A percentile compares a stretch with the other conserved stretches of the same genome.
These are phyloP conservation scores for Acanthurus leucopareius DNA, from an alignment of 2,797 vertebrate genomes.

Conservation along the genomic window DNA sequence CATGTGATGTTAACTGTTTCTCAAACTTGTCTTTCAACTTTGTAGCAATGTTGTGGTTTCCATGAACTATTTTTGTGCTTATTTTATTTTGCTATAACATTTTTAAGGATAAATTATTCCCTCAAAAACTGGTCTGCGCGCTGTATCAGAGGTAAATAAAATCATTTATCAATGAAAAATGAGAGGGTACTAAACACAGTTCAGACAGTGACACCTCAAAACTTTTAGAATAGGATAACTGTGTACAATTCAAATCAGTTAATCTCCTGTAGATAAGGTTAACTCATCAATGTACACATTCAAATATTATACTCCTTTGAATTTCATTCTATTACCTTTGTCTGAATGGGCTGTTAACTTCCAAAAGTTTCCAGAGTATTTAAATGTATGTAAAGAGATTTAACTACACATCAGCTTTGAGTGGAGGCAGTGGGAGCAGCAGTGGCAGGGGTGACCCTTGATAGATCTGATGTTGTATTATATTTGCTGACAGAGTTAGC, in stretches of 20 bases:
- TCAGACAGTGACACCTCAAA: not conserved
- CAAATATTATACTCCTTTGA: not conserved
- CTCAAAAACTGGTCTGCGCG: not conserved
- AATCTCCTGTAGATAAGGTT: slow-evolving; percentile 13
- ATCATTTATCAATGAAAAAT: not conserved
- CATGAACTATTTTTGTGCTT: not conserved
- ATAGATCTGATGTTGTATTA: slow-evolving; percentile 40
- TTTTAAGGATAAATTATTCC: not conserved
- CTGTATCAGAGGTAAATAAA: not conserved
- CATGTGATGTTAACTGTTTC: not conserved
- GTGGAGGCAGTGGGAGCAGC: slow-evolving; percentile 2
- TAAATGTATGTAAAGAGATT: slow-evolving; percentile 4
- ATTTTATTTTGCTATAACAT: not conserved
- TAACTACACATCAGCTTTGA: slow-evolving; percentile 15
- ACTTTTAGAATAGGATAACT: not conserved
- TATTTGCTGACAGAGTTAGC: slow-evolving; percentile 46
- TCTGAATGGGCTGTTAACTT: not conserved
- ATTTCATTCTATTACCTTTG: not conserved
- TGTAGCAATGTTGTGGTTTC: not conserved
- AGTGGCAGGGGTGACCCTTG: slow-evolving; percentile 30
- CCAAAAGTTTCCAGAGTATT: slow-evolving; percentile 8
- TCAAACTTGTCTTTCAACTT: not conserved
- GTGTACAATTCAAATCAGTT: not conserved
- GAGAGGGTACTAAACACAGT: not conserved
- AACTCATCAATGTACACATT: not conserved